A percentile compares a stretch with the other conserved stretches of the same genome.
Conservation (phyloP, 2,113 vertebrate species). For the Grallaria varia region DNA sequence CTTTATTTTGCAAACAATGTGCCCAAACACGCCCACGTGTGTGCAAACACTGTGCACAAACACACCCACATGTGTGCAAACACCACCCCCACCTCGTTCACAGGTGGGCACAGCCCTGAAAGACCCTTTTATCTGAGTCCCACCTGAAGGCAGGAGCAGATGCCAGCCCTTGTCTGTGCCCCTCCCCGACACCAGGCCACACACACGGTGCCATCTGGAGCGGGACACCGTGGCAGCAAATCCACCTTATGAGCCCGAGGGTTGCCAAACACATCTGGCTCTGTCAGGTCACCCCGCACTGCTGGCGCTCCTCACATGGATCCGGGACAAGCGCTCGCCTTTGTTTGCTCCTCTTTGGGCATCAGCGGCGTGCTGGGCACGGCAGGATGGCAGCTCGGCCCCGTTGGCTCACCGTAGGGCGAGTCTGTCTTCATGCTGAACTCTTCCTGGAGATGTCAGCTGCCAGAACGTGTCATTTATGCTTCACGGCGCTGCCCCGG, state of each 20-base stretch:
- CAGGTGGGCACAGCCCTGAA: background rate
- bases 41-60: too few relatives aligned
- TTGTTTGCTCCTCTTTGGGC: background rate
- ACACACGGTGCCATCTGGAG: background rate
- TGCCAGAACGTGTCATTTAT: conserved; percentile 53
- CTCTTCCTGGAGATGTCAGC: conserved; percentile 62
- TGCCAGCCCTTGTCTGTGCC: background rate
- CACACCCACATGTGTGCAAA: too few relatives aligned
- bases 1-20: background rate
- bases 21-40: accelerated
- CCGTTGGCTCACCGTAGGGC: background rate
- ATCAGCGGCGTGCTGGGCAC: background rate
- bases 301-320: background rate
- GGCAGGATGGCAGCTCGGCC: background rate
- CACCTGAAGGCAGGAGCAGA: background rate
- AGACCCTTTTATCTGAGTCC: background rate
- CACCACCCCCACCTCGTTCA: background rate
- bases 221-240: background rate
- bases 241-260: background rate
- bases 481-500: background rate
- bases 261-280: background rate
- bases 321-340: background rate
- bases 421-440: conserved; percentile 31
- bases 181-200: background rate
- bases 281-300: background rate